Base-by-base conservation (phyloP, 2,888 invertebrate genomes). In the Leucophenga montana region DNA sequence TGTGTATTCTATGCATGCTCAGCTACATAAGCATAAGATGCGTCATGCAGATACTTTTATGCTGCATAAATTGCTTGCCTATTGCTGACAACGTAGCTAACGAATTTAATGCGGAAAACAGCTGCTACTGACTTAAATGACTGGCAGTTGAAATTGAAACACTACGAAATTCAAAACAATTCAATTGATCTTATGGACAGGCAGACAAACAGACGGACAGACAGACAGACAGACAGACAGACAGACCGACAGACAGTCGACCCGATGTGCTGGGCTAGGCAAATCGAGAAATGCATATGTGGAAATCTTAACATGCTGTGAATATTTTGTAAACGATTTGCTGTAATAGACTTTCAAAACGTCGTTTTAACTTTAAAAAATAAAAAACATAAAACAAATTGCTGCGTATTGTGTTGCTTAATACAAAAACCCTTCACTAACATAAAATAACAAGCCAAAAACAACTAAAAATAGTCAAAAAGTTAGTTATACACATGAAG, bases 331-430 rank as follows among this genome's bases (percentile, higher is more conserved):
- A 31, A 39, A 8, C 22, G 65, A 59, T 11, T 22, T 64, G 8
- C 62, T 20, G 44, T 56, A 68, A 64, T 83, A 83, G 83, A 83
- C 82, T 81, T 82, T 80, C 75, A 74, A 72, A 77, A 72, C 20
- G 16, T 64, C 27, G n/a, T 27, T 50, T 50, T 50, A 53, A n/a
- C 14, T 50, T 18, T 48, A 48, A 50, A 50, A n/a, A 50, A 50
- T 8, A 50, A 50, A 53, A 53, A 20, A 16, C 9, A n/a, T 53
- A 20, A 16, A 53, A 8, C 3, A 53, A 53, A 3, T 27, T 4
- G 27, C 27, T 27, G 27, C 27, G 27, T 27, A 4, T 27, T 27
- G 27, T 65, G 50, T 67, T 44, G 44, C 44, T 18, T 62, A 62
- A 62, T 16, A 44, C 20, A 50, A 50, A 50, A 18, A n/a, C 50